Conservation (phyloP, 2,113 vertebrate species). For the Mobula birostris region DNA sequence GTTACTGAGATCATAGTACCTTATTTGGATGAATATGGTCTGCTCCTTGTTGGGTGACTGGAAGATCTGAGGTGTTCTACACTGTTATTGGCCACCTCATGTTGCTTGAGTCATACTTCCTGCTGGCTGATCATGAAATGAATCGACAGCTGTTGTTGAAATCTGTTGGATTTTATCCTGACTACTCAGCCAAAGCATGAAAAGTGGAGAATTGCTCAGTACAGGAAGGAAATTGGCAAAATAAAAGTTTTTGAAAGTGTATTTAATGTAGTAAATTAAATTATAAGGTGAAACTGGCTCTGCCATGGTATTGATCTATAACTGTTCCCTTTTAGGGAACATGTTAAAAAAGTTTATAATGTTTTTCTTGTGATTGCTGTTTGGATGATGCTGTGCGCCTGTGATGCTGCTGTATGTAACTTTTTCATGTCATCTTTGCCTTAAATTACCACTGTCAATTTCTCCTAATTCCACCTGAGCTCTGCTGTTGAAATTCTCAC, state of each 20-base stretch:
- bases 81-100: conserved; percentile 5
- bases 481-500: too few species aligned
- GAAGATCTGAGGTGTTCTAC: conserved; percentile 18
- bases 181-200: neutral
- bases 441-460: neutral
- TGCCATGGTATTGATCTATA: neutral
- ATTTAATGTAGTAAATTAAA: neutral
- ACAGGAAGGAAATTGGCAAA: neutral
- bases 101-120: conserved; percentile 32
- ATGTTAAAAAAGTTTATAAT: too few species aligned
- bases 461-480: too few species aligned
- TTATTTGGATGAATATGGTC: conserved; percentile 8
- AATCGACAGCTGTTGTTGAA: conserved; percentile 18
- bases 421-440: neutral
- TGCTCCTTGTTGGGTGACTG: conserved; percentile 4
- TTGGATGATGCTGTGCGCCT: too few species aligned
- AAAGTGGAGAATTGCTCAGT: neutral
- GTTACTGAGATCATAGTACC: neutral
- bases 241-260: neutral
- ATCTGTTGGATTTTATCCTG: neutral
- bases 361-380: too few species aligned
- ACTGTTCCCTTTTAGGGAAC: neutral
- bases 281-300: neutral
- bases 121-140: conserved; percentile 19
- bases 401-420: too few species aligned